Base-by-base conservation (phyloP, 2,797 vertebrate species). In the Austrolebias charrua region DNA sequence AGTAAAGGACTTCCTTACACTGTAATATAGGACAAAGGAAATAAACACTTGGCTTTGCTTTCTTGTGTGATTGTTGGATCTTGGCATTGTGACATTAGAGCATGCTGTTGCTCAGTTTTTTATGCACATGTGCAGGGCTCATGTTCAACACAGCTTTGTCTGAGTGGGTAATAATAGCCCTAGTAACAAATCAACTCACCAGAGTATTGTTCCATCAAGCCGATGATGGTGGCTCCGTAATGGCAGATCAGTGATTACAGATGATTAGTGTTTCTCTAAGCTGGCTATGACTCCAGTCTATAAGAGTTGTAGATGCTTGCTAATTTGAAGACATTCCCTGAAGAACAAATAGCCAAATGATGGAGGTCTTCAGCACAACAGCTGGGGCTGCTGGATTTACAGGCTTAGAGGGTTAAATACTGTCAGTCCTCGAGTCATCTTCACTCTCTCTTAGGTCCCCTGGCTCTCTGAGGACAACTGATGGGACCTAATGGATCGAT, bases 331-430 rank as follows among this genome's bases (percentile, higher is more conserved):
- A 81, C 71, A 29, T 56, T 82, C 70, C 75, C 80, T 53, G 28
- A 73, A 81, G 83, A 71, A 63, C 58, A 24, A 46, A 28, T 20
- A 50, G 57, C 60, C 73, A 78, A 83, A 87, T 79, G 69, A 75
- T 65, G 56, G 66, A 73, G 70, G 68, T 75, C 71, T 68, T 3
- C 40, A 84, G 55, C 29, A 4, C 53, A 88, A 63, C 86, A 89
- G 87, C 85, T 86, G 82, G 81, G 84, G 75, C 67, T 50, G 62
- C 43, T 54, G 69, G 77, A 69, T 89, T 82, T 79, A 78, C 54
- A 61, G 71, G 66, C 79, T 84, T 70, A 76, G 63, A 55, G 69
- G 65, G 73, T 83, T 65, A 71, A 74, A 81, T 70, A 80, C 70
- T 73, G 61, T 76, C 60, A 73, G 75, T 72, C 86, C 75, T 24